Conservation (phyloP, 2,888 invertebrate species). For the Sepiola atlantica region DNA sequence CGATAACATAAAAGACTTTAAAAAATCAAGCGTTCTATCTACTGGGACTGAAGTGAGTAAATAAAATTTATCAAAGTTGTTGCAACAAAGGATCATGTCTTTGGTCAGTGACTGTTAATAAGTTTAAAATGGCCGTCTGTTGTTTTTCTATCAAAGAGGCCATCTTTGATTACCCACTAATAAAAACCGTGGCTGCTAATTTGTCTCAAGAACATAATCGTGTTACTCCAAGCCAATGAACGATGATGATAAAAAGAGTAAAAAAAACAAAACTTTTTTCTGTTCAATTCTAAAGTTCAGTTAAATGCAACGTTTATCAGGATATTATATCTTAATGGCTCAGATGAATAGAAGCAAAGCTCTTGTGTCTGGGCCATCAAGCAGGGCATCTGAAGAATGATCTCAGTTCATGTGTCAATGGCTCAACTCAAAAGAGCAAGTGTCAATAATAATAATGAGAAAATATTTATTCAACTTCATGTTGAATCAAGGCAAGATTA, state of each 20-base stretch:
- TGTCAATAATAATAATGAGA: background rate
- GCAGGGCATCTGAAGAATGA: background rate
- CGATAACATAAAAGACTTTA: no score
- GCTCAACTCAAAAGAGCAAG: background rate
- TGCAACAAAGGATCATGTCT: background rate
- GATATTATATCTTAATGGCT: background rate
- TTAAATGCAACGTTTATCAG: background rate
- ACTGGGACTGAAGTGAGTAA: background rate
- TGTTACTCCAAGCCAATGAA: background rate
- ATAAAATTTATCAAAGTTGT: slow-evolving; percentile 18
- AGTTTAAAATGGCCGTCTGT: background rate
- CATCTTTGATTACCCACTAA: background rate
- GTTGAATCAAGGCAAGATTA: background rate
- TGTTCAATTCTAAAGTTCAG: background rate
- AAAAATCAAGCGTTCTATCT: background rate
- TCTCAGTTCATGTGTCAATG: background rate
- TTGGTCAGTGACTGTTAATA: background rate
- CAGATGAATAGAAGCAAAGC: background rate
- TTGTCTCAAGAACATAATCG: background rate
- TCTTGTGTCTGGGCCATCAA: background rate
- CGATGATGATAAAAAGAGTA: background rate
- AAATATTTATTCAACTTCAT: background rate
- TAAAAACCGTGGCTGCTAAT: background rate
- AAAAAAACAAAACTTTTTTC: background rate
- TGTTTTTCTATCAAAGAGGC: background rate